Evolutionary conservation across 2,113 vertebrate genomes (phyloP).

Genomic region (Pteropus alecto): DNA sequence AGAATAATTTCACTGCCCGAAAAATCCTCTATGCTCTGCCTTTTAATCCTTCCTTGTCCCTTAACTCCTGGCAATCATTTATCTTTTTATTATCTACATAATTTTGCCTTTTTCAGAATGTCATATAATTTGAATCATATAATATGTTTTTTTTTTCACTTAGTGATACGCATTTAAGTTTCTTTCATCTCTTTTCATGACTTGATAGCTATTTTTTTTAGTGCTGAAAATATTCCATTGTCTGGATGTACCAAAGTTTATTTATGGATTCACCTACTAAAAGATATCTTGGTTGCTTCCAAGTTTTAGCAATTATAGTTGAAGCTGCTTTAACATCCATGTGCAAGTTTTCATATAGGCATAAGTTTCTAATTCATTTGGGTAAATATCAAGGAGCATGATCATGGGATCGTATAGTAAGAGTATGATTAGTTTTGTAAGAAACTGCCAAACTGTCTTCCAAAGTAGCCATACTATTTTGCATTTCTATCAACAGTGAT

Average conservation of each 20-base stretch:
- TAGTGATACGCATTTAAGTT: not conserved
- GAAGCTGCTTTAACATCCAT: not conserved
- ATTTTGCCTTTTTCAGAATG: not conserved
- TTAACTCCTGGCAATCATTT: not conserved
- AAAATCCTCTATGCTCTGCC: not conserved
- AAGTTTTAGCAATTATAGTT: not conserved
- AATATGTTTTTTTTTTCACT: not conserved
- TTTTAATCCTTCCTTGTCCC: not conserved
- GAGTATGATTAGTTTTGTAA: not conserved
- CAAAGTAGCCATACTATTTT: not conserved
- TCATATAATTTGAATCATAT: not conserved
- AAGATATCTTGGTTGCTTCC: not conserved
- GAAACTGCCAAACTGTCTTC: not conserved
- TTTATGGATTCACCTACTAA: not conserved
- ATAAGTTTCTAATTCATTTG: not conserved
- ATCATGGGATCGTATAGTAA: not conserved
- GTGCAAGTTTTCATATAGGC: not conserved
- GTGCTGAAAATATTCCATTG: not conserved
- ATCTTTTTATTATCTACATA: not conserved
- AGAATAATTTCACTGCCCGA: not conserved
- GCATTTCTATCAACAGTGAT: not conserved
- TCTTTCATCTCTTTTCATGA: not conserved
- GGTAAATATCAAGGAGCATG: not conserved
- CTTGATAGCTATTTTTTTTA: not conserved
- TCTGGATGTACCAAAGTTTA: not conserved